phyloP scores from a whole-genome alignment of 2,888 invertebrate species.

The Pristionchus japonicus region DNA sequence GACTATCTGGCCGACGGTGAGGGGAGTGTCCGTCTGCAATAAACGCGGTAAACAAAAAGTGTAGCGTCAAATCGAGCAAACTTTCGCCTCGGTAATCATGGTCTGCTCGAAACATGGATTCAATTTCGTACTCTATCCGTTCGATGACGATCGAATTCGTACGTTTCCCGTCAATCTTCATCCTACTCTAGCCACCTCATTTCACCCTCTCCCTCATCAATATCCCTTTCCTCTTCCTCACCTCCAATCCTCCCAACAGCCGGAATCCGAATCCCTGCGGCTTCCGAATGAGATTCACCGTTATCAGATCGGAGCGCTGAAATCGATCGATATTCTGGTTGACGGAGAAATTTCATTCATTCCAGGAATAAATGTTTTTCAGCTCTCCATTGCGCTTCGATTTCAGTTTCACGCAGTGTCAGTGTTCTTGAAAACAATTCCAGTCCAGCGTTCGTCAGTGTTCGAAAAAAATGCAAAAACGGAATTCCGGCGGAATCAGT shows the following conservation, averaged over 20 bases:
- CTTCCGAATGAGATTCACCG: conserved; percentile 88
- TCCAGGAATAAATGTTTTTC: too few species aligned
- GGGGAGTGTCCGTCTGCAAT: conserved; percentile 76
- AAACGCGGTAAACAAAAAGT: too few species aligned
- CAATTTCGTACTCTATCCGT: too few species aligned
- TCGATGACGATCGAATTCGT: background rate
- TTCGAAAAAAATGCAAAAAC: too few species aligned
- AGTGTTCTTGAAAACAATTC: too few species aligned
- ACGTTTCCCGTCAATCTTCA: background rate
- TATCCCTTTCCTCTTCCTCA: conserved; percentile 80
- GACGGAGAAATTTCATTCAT: too few species aligned
- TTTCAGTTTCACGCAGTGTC: too few species aligned
- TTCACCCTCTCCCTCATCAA: background rate
- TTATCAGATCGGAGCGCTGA: conserved; percentile 80
- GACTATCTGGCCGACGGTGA: conserved; percentile 96
- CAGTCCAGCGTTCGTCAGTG: too few species aligned
- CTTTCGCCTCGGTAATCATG: background rate
- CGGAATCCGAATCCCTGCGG: conserved; percentile 97
- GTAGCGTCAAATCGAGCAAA: too few species aligned
- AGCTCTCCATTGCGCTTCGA: too few species aligned
- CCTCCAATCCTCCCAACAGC: conserved; percentile 97
- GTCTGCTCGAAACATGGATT: background rate
- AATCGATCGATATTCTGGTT: background rate
- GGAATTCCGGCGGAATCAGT: too few species aligned
- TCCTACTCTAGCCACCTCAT: background rate